Base-by-base conservation (phyloP, 1,140 invertebrate species). In the Drosophila lowei region DNA sequence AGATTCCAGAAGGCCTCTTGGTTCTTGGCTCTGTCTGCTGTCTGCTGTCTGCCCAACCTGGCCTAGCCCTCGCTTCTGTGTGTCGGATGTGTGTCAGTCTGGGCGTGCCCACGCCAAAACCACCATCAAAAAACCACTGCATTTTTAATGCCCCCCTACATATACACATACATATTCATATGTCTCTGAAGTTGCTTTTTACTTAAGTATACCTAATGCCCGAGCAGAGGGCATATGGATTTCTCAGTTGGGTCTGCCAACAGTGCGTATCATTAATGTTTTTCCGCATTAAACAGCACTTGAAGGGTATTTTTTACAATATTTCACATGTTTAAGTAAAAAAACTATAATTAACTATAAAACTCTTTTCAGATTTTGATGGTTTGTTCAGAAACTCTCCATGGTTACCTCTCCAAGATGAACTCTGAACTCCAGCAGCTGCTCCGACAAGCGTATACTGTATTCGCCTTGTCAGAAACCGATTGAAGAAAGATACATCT, bases 1-100 rank as follows among this genome's bases (percentile, higher is more conserved):
- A 79, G 70, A 67, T 79, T 85, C 80, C 80, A 85, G 80, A 79
- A 79, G 67, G 59, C 62, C 61, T 76, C 44, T 42, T 55, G 11
- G 13, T 49, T 11, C 63, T 68, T 15, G 52, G 41, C 47, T 38
- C 34, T 38, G 21, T 15, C 55, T 30, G 60, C 60, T 55, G 50
- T 53, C 15, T 55, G 48, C 46, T 23, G 28, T 34, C 18, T 46
- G 25, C 25, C 15, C 59, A 38, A 60, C 57, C 25, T 16, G 11
- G 49, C 41, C 46, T 38, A 38, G 11, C 25, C 25, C 23, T 42
- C 47, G 13, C 6, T 18, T 23, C 21, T 43, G 59, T 25, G 50
- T 57, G 23, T 68, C 30, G 63, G 65, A 68, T 68, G 65, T 68
- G 18, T 68, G 63, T 66, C 65, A 68, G 65, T 42, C 30, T 44